Conservation (phyloP, 2,888 invertebrate genomes). For the Dromius quadrimaculatus region DNA sequence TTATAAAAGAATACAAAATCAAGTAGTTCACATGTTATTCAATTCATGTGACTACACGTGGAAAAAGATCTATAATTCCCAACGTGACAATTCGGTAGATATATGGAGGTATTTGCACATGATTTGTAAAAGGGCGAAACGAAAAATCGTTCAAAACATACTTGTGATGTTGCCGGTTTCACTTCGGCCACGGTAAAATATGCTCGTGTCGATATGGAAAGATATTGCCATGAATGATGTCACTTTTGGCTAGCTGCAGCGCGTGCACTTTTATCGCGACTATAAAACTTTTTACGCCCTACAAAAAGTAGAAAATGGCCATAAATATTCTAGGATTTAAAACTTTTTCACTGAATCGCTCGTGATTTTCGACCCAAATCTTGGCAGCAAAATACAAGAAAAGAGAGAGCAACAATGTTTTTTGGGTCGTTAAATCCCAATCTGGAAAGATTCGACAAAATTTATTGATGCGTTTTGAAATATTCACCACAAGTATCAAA, state of each 20-base stretch:
- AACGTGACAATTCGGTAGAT: conserved; percentile 48
- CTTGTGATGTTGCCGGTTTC: conserved; percentile 18
- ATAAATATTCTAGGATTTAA: conserved; percentile 31
- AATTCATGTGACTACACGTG: too few species aligned
- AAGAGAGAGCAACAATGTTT: too few species aligned
- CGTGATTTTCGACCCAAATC: conserved; percentile 6
- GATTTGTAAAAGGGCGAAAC: conserved; percentile 46
- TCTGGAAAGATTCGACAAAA: too few species aligned
- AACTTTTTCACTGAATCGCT: conserved; percentile 15
- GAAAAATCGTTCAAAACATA: conserved; percentile 32
- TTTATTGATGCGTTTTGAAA: too few species aligned
- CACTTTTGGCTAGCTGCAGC: conserved; percentile 47
- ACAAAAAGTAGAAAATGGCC: conserved; percentile 36
- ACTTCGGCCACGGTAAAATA: conserved; percentile 40
- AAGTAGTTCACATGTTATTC: too few species aligned
- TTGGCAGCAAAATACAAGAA: too few species aligned
- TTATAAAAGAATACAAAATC: too few species aligned
- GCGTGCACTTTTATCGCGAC: conserved; percentile 45
- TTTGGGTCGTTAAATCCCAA: too few species aligned
- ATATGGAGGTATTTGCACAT: conserved; percentile 49
- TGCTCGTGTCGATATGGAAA: conserved; percentile 50
- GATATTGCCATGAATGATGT: conserved; percentile 49
- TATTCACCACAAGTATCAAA: too few species aligned
- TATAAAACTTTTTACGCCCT: conserved; percentile 49
- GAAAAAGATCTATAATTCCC: too few species aligned